A percentile compares a stretch with the other conserved stretches of the same genome.
phyloP scores from a whole-genome alignment of 2,888 invertebrate genomes.

The Clostera curtula region DNA sequence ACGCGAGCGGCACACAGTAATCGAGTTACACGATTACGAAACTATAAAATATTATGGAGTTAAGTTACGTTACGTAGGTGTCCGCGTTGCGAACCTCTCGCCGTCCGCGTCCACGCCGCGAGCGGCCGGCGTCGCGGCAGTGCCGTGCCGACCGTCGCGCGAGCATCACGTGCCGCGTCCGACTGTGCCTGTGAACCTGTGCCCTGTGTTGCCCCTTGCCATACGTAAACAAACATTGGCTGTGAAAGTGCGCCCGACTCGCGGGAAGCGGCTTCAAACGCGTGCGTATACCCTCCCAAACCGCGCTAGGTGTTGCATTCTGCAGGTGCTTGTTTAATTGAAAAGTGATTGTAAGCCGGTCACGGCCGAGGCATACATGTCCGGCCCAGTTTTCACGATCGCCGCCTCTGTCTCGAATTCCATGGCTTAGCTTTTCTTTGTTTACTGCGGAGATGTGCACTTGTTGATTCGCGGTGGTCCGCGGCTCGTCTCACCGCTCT shows the following conservation, averaged over 20 bases:
- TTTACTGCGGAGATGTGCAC: constrained; percentile 50
- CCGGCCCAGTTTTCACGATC: constrained; percentile 72
- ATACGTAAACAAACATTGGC: constrained; percentile 57
- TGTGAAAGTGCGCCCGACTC: constrained; percentile 53
- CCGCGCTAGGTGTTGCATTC: constrained; percentile 55
- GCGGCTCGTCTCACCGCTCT: constrained; percentile 12
- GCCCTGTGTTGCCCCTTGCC: constrained; percentile 49
- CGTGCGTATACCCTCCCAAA: constrained; percentile 41
- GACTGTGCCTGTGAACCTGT: constrained; percentile 45
- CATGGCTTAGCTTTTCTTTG: constrained; percentile 53
- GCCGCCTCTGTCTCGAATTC: constrained; percentile 53
- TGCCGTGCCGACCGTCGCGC: constrained; percentile 37
- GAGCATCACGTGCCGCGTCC: constrained; percentile 25
- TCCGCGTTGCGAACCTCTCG: constrained; percentile 57
- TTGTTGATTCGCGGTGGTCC: constrained; percentile 39
- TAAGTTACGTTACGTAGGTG: constrained; percentile 63
- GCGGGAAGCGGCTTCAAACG: constrained; percentile 37
- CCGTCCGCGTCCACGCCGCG: constrained; percentile 17
- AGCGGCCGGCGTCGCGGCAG: constrained; percentile 27
- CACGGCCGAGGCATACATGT: constrained; percentile 72
- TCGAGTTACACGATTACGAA: constrained; percentile 67
- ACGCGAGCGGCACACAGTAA: constrained; percentile 55
- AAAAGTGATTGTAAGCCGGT: constrained; percentile 73
- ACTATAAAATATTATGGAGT: constrained; percentile 69
- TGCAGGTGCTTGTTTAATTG: constrained; percentile 69